These are phyloP conservation scores for Frankliniella intonsa DNA, from an alignment of 2,888 invertebrate species.

Conservation along the genomic window DNA sequence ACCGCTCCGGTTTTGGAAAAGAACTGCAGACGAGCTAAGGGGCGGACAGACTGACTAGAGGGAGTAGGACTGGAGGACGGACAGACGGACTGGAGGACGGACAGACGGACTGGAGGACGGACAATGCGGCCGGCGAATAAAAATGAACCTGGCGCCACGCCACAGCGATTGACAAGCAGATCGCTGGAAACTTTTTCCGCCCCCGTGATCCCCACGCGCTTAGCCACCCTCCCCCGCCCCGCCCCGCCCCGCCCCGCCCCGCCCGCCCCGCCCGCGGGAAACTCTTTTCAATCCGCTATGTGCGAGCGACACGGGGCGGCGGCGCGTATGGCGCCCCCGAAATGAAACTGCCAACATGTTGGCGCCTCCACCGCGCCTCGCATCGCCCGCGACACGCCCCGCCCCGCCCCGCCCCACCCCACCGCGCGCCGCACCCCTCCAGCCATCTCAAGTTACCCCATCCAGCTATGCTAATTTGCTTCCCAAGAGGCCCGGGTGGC, in stretches of 20 bases:
- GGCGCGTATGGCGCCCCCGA: neutral
- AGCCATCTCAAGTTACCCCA: slow-evolving; percentile 14
- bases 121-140: neutral
- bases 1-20: no score
- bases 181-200: neutral
- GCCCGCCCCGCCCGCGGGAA: neutral
- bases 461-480: slow-evolving; percentile 18
- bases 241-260: neutral
- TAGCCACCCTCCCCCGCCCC: neutral
- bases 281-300: no score
- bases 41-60: neutral
- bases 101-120: neutral
- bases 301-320: neutral
- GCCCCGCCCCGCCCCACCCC: neutral
- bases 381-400: neutral
- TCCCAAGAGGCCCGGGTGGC: neutral
- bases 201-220: neutral
- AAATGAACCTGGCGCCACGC: neutral
- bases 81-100: neutral
- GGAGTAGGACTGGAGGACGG: neutral
- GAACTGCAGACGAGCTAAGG: neutral
- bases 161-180: no score
- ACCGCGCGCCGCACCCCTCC: neutral
- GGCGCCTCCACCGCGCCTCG: neutral
- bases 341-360: slow-evolving; percentile 19